These are phyloP conservation scores for Electrophaes corylata DNA, from an alignment of 2,888 invertebrate genomes.

Conservation along the genomic window DNA sequence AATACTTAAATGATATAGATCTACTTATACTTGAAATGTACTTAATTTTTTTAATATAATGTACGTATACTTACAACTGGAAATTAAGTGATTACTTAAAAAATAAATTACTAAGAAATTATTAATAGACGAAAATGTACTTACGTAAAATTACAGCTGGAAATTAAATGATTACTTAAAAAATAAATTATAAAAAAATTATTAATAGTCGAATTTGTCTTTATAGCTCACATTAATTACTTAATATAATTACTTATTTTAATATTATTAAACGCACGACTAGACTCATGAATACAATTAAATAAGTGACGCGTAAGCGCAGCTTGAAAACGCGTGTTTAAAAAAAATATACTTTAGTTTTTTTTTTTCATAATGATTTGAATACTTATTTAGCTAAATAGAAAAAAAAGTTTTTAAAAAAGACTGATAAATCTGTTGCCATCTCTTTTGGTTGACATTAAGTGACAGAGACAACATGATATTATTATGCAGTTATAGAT, in stretches of 20 bases:
- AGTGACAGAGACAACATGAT: no score
- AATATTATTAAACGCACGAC: conserved; percentile 11
- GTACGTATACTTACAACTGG: no score
- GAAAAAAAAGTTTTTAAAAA: no score
- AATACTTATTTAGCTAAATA: no score
- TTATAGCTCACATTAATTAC: no score
- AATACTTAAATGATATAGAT: conserved; percentile 9
- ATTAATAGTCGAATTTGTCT: conserved; percentile 3
- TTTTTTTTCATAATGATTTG: no score
- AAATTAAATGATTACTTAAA: background rate
- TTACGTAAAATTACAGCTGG: background rate
- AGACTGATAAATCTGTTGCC: no score
- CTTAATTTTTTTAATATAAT: background rate
- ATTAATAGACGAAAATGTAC: no score
- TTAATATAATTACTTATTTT: conserved; percentile 1
- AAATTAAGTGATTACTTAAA: no score
- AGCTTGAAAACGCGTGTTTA: conserved; percentile 12
- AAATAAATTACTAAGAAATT: no score
- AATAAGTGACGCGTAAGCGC: conserved; percentile 7
- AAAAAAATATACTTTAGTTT: background rate
- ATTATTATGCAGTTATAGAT: no score
- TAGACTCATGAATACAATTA: conserved; percentile 11
- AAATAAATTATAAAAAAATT: background rate
- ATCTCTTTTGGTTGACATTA: no score
- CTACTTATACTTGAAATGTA: conserved; percentile 1